Evolutionary conservation across 2,113 vertebrate genomes (phyloP), one percentile per base, ranked within the genome.

Genomic region (Nymphicus hollandicus): DNA sequence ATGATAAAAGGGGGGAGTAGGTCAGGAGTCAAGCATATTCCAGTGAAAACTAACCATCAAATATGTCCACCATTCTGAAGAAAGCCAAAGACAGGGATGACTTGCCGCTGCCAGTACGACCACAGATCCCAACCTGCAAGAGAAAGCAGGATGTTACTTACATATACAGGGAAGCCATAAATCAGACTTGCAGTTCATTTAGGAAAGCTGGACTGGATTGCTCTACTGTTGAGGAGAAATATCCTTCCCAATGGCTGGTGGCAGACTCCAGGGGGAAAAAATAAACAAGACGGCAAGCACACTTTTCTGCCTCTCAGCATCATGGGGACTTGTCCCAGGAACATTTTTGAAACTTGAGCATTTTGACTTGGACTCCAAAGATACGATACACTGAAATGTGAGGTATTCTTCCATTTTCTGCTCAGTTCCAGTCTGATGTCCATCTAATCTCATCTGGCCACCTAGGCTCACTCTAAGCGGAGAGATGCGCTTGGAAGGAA

Each of bases 11-110:
- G 3, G n/a, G 56, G 14, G 1, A 89, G 24, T 6, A 79, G 29
- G 10, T 69, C 28, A 61, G 52, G 43, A 92, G 83, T 68, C 17
- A 82, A 76, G 66, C 8, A 44, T 2, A 41, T 24, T 37, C 23
- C 20, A 61, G 39, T 72, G 58, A 72, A 86, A 86, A 98, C 98
- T 97, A 88, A 99, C 99, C 99, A 95, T 99, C 99, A 95, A 99
- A 99, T 88, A 99, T 99, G 56, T 99, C 99, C 88, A 99, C 99
- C 99, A 99, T 99, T 96, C 99, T 98, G 99, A 99, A 99, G 96
- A 99, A 99, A 0, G 99, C 99, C 98, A 99, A 96, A 6, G 99
- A 99, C 47, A 99, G 95, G 2, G 99, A 99, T 3, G 99, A 99
- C 96, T 99, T 99, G 65, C 99, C 99, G 1, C 99, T 99, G 91